These are phyloP conservation scores for Ciconia boyciana DNA, from an alignment of 2,113 vertebrate genomes.

Conservation along the genomic window DNA sequence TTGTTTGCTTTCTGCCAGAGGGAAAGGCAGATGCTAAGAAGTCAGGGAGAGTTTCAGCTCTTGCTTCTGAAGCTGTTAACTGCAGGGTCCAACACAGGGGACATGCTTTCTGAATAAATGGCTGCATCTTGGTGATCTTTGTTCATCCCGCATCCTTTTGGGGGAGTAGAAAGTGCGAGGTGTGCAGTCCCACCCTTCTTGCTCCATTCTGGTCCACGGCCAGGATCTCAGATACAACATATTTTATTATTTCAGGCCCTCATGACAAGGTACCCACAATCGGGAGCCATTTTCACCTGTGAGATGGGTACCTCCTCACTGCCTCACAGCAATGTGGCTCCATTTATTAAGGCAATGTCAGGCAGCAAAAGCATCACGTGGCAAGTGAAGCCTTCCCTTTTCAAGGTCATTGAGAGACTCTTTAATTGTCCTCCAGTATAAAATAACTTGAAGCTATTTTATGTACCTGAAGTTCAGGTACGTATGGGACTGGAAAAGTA, in stretches of 20 bases:
- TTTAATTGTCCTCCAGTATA: not conserved
- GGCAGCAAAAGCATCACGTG: not conserved
- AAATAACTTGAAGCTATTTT: not conserved
- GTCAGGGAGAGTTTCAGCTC: not conserved
- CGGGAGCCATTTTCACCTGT: not conserved
- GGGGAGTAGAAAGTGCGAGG: fast-evolving
- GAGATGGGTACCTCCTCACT: not conserved
- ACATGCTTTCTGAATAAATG: not conserved
- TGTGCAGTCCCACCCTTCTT: not conserved
- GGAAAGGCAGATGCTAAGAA: not conserved
- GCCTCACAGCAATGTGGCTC: not conserved
- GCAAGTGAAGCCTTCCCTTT: not conserved
- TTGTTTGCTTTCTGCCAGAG: not conserved
- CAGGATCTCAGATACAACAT: not conserved
- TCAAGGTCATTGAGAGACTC: not conserved
- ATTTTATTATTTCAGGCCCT: not conserved
- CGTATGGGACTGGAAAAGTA: not conserved
- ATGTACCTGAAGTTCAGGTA: not conserved
- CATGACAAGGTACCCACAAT: too few relatives aligned
- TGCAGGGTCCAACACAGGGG: not conserved
- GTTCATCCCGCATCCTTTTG: not conserved
- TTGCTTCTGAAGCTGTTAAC: not conserved
- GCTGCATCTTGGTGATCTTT: not conserved
- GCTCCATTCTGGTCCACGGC: not conserved
- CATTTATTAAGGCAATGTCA: not conserved